A percentile compares a stretch with the other conserved stretches of the same genome.
Evolutionary conservation across 1,140 invertebrate genomes (phyloP).

Genomic region (Apis laboriosa): DNA sequence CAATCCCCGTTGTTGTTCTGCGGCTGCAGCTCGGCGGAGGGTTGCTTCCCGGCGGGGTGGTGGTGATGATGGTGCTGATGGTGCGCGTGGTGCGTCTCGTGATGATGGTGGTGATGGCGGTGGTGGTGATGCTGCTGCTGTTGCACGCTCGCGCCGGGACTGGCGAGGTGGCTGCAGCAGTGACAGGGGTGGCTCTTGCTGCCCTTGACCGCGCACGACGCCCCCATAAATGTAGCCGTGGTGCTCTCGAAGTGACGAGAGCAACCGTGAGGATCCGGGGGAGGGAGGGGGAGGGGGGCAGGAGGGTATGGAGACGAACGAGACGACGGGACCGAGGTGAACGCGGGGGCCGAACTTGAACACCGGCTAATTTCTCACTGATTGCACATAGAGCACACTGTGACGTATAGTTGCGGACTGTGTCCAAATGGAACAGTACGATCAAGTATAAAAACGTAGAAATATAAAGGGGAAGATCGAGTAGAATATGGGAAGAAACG

Average conservation of each 20-base stretch:
- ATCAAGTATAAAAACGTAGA: background rate
- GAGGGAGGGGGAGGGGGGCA: background rate
- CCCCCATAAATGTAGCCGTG: conserved; percentile 77
- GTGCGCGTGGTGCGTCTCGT: conserved; percentile 58
- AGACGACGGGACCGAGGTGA: background rate
- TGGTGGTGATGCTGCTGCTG: conserved; percentile 55
- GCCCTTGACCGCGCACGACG: conserved; percentile 78
- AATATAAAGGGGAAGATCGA: background rate
- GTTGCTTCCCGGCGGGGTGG: conserved; percentile 60
- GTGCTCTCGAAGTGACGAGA: conserved; percentile 51
- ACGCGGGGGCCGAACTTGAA: background rate
- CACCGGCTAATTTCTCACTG: conserved; percentile 49
- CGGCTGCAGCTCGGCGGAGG: conserved; percentile 48
- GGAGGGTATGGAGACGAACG: background rate
- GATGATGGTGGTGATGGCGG: conserved; percentile 64
- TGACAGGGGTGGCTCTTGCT: conserved; percentile 78
- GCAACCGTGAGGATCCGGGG: conserved; percentile 10
- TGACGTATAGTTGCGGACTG: background rate
- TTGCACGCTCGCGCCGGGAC: conserved; percentile 68
- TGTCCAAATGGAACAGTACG: background rate
- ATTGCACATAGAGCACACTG: conserved; percentile 45
- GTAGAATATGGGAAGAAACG: background rate
- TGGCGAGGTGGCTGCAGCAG: conserved; percentile 73
- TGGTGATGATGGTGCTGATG: conserved; percentile 67
- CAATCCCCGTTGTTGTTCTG: conserved; percentile 69